phyloP scores from a whole-genome alignment of 2,888 invertebrate genomes.

The Dicyrtomina minuta region DNA sequence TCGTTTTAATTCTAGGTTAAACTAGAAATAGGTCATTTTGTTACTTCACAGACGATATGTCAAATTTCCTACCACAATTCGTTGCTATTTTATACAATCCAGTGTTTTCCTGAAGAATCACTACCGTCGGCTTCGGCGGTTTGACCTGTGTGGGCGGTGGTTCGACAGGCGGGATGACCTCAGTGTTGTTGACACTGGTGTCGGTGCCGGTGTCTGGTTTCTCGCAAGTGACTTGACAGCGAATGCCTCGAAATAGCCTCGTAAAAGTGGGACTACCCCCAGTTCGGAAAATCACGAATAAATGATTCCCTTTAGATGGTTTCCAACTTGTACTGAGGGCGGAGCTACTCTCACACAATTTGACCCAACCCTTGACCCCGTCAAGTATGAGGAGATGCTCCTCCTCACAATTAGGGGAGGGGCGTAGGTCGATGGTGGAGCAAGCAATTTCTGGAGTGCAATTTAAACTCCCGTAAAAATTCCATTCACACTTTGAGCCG shows the following conservation, averaged over 20 bases:
- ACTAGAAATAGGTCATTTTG: too few species aligned
- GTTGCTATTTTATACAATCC: too few species aligned
- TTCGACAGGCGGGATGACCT: too few species aligned
- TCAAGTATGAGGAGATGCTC: neutral
- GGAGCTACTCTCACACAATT: slow-evolving; percentile 1
- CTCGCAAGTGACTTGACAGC: neutral
- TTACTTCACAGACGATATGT: too few species aligned
- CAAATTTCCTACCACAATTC: too few species aligned
- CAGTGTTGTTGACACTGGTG: too few species aligned
- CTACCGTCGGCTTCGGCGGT: too few species aligned
- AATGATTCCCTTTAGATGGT: neutral
- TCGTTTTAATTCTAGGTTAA: too few species aligned
- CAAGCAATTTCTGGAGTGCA: neutral
- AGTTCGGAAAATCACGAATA: slow-evolving; percentile 4
- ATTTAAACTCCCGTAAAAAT: too few species aligned
- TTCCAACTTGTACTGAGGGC: neutral
- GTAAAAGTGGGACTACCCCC: neutral
- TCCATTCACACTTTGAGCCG: neutral
- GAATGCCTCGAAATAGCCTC: slow-evolving; percentile 6
- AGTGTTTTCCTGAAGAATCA: too few species aligned
- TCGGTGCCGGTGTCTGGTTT: too few species aligned
- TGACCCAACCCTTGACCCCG: neutral
- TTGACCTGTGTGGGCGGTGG: too few species aligned
- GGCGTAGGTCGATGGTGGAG: neutral
- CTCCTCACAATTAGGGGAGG: neutral